Percentiles rank a stretch among this genome's conserved stretches.
Conservation (phyloP, 1,140 invertebrate species). For the Drosophila orena region DNA sequence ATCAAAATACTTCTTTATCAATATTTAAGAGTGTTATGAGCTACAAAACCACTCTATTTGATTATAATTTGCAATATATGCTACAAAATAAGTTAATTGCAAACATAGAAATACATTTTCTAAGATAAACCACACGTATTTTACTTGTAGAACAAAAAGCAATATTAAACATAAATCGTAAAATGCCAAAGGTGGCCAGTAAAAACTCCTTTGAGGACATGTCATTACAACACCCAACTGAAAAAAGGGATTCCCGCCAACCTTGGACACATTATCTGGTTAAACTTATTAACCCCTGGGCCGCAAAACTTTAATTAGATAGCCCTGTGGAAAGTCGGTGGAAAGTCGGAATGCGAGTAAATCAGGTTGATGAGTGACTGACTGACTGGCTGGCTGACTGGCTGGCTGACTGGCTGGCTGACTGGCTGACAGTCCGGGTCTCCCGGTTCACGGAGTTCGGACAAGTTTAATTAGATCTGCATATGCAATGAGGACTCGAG, state of each 20-base stretch:
- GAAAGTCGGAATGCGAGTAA: no score
- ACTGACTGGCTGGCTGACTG: no score
- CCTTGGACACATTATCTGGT: conserved; percentile 37
- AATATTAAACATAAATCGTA: no score
- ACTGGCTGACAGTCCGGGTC: conserved; percentile 10
- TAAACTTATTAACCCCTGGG: conserved; percentile 24
- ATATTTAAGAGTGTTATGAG: no score
- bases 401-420: conserved; percentile 11
- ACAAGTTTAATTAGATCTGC: conserved; percentile 78
- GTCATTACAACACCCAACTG: background rate
- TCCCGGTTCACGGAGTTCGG: conserved; percentile 43
- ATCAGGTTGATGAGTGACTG: background rate
- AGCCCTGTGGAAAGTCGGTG: conserved; percentile 4
- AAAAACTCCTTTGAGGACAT: background rate
- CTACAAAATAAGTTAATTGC: no score
- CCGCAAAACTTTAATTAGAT: conserved; percentile 37
- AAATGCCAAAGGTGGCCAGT: background rate
- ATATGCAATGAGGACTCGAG: conserved; percentile 52
- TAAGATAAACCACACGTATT: no score
- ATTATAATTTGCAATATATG: no score
- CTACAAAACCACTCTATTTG: no score
- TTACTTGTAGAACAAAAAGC: no score
- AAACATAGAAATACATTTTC: no score
- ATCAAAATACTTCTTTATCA: no score
- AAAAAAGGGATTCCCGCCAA: conserved; percentile 11